Evolutionary conservation across 2,888 invertebrate genomes (phyloP), one percentile per base, ranked within the genome.

Genomic region (Calameuta idolon): DNA sequence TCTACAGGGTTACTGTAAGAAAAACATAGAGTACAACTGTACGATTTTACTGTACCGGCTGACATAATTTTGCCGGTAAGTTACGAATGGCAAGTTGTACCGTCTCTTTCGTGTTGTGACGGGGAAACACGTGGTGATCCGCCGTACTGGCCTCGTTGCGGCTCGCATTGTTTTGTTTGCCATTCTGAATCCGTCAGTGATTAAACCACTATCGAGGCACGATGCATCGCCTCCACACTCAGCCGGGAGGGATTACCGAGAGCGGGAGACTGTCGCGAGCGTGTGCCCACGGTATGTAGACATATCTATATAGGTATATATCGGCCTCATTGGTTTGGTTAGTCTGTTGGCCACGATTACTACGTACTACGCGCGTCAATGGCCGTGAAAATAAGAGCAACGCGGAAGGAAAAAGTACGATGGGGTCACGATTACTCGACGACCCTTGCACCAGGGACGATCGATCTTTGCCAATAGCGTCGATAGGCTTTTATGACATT

Each of bases 81-180:
- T 55, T 55, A 5, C 23, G 55, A 55, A 55, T 55, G 55, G 55
- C 55, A 23, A 55, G 55, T 55, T 23, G 23, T 23, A 23, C 9
- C 23, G 55, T 55, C 9, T 55, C 55, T 55, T 55, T 23, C 55
- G 23, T 55, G 23, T 55, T 55, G 23, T 55, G 55, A 55, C 55
- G 23, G 55, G 55, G 9, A 55, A 55, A 55, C 55, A 55, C 55
- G 55, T 55, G 55, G 55, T 9, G 23, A 55, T 76, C 40, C 71
- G 31, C 15, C 34, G 73, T 31, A 33, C 73, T 74, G 55, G 73
- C 73, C 74, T 74, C 69, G 69, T 77, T 77, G 69, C 31, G 34
- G 69, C 69, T 78, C 69, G 78, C 31, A 78, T 78, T 75, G 78
- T 78, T 78, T 75, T 75, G 75, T 73, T 77, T 77, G 74, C 77